Evolutionary conservation across 2,113 vertebrate species (phyloP), one percentile per base, ranked within the genome.

Genomic region (Marmota monax): DNA sequence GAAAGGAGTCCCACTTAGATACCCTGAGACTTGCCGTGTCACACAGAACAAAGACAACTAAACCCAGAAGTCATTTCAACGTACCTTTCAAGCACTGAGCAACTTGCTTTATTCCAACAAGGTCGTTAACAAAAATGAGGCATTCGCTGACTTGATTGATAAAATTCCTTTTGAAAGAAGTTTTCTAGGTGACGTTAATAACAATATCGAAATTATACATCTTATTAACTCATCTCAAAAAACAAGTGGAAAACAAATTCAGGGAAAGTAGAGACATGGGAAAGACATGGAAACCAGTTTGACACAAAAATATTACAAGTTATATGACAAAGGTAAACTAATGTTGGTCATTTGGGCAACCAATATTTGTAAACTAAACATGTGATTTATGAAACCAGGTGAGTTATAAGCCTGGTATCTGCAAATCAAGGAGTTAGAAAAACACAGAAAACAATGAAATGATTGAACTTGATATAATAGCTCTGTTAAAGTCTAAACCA

Each of bases 81-180:
- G 22, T 32, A 61, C 39, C 58, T 82, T 63, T 23, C 72, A 32
- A 76, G 51, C 39, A 51, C 10, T 3, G 32, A 72, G 7, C 72
- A 32, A 23, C 69, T 86, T 48, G 42, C 61, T 94, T 85, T 94
- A 58, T 42, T 69, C 61, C 69, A 92, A 72, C 37, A 74, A 77
- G 39, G 27, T 72, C 48, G 80, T 48, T 82, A 25, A 76, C 42
- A 80, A 61, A 88, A 88, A 89, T 11, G 72, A 90, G 72, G 42
- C 32, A 32, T 11, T 13, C 18, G 37, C 27, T 61, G 48, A 79
- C 65, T 67, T 72, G 45, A 18, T 6, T 22, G 4, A 23, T 53
- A 70, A 45, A 45, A 22, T 34, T 27, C 48, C 0, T 42, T 84
- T 79, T 69, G 20, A 89, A 90, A 82, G 53, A n/a, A 73, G 29